These are phyloP conservation scores for Isichthys henryi DNA, from an alignment of 2,113 vertebrate species.

Conservation along the genomic window DNA sequence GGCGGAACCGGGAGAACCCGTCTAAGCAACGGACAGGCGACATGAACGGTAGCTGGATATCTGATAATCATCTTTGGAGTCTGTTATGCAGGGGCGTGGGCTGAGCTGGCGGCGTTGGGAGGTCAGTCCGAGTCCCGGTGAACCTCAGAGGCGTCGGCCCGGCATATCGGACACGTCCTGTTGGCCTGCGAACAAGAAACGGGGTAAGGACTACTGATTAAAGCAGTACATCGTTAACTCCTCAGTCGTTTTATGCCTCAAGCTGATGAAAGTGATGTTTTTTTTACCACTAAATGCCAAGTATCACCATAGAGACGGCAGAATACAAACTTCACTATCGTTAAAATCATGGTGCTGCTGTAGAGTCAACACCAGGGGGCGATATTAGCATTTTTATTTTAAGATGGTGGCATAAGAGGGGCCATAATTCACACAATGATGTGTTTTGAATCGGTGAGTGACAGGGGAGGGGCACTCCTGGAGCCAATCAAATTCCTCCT, in stretches of 20 bases:
- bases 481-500: neutral
- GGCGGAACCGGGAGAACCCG: slow-evolving; percentile 34
- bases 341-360: neutral
- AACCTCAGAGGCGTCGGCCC: slow-evolving; percentile 93
- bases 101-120: slow-evolving; percentile 40
- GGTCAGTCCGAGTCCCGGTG: slow-evolving; percentile 95
- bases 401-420: neutral
- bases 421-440: neutral
- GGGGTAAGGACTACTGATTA: neutral
- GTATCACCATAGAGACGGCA: neutral
- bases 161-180: slow-evolving; percentile 93
- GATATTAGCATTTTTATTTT: neutral
- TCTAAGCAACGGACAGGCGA: neutral
- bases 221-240: neutral
- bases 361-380: neutral
- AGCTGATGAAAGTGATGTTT: neutral
- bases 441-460: neutral
- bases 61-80: slow-evolving; percentile 17
- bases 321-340: neutral
- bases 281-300: neutral
- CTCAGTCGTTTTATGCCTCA: neutral
- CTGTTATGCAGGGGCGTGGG: neutral
- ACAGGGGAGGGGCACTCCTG: neutral
- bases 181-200: slow-evolving; percentile 61
- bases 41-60: neutral